Base-by-base conservation (phyloP, 2,888 invertebrate species). In the Pomacea canaliculata region DNA sequence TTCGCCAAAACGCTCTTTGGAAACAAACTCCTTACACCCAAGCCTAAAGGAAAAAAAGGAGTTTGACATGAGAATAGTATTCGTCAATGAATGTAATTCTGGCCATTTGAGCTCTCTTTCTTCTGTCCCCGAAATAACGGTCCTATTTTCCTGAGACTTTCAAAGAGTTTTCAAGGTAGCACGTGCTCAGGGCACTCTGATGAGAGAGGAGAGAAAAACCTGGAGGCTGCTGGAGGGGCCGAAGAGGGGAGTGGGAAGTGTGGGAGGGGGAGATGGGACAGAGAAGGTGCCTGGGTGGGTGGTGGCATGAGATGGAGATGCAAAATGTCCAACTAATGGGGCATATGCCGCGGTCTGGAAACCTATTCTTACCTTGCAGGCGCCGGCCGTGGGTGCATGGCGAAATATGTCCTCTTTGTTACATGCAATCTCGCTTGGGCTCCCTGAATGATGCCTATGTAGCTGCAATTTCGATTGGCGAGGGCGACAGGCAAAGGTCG, bases 31-130 rank as follows among this genome's bases (percentile, higher is more conserved):
- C 27, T 63, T 63, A 63, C 63, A 23, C 63, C 19, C 18, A 10
- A 63, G 63, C 63, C 27, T 63, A 19, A 9, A n/a, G 63, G 63
- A 27, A 63, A 63, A 63, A 56, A 56, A 56, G 51, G 51, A 27
- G 63, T 63, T 63, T 63, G 63, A 63, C 63, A 63, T 63, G 63
- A 63, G 63, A 63, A 63, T 63, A 27, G 63, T 63, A 63, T 63
- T 63, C 63, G 16, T 63, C 63, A 27, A 63, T 63, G 63, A 63
- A 19, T 63, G 63, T 27, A 63, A 63, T 63, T 63, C 27, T 63
- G 63, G 63, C 63, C 27, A 63, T 63, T 63, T 63, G 63, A n/a
- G 63, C 27, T 27, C 19, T 19, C n/a, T 23, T 63, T 63, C 27
- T 27, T 23, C 63, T 63, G 63, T n/a, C 19, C 63, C 63, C 19